Evolutionary conservation across 2,888 invertebrate species (phyloP).

Genomic region (Cantharis lateralis): DNA sequence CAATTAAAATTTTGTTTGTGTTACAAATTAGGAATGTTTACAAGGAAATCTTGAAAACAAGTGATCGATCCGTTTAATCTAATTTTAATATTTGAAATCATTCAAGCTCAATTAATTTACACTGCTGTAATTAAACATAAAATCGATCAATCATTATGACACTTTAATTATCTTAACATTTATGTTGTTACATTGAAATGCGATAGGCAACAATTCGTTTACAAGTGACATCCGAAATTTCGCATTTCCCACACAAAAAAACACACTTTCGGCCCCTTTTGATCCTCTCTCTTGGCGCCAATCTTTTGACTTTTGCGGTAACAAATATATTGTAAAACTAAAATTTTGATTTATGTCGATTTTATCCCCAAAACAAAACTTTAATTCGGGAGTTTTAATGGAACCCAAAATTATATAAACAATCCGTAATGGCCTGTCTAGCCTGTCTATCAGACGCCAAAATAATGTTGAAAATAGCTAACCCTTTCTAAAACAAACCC

Average conservation of each 20-base stretch:
- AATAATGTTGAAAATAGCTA: slow-evolving; percentile 32
- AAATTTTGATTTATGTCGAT: background rate
- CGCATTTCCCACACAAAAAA: background rate
- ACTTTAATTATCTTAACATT: slow-evolving; percentile 37
- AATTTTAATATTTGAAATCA: slow-evolving; percentile 21
- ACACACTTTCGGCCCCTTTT: background rate
- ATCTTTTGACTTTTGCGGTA: background rate
- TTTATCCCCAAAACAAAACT: background rate
- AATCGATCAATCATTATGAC: slow-evolving; percentile 43
- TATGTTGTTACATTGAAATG: slow-evolving; percentile 20
- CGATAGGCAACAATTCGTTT: slow-evolving; percentile 34
- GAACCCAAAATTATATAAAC: slow-evolving; percentile 20
- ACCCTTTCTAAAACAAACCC: slow-evolving; percentile 30
- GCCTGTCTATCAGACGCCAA: slow-evolving; percentile 34
- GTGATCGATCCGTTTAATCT: slow-evolving; percentile 19
- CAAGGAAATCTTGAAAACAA: slow-evolving; percentile 4
- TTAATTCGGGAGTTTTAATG: background rate
- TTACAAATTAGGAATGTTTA: background rate
- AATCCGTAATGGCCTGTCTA: slow-evolving; percentile 18
- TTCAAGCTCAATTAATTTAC: slow-evolving; percentile 20
- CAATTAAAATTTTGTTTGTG: background rate
- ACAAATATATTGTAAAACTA: background rate
- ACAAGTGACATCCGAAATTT: background rate
- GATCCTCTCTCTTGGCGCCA: background rate
- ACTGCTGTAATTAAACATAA: slow-evolving; percentile 26